Evolutionary conservation across 37 sponge, comb jelly and placozoan genomes (phyloP).

Genomic region (Cladorhizidae sp.): DNA sequence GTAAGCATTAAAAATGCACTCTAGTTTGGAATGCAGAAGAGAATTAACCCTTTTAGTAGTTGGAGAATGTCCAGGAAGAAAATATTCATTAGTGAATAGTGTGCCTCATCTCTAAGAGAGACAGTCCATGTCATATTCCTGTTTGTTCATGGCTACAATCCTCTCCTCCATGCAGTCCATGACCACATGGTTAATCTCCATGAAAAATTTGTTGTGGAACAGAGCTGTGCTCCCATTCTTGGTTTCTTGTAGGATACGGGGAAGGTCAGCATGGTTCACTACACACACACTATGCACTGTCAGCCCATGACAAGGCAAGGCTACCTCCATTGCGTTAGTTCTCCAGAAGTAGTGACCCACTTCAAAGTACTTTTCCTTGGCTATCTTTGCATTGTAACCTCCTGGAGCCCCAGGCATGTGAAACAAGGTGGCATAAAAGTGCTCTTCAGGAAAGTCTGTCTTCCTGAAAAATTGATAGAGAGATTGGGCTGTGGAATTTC

Average conservation of each 20-base stretch:
- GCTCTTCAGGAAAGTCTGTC: not conserved
- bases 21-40: no score
- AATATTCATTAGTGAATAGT: no score
- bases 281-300: constrained; percentile 21
- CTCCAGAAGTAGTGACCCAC: not conserved
- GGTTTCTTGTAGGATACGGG: constrained; percentile 1
- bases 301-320: constrained; percentile 14
- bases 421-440: constrained; percentile 18
- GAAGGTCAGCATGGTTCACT: not conserved
- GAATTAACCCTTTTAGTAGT: no score
- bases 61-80: no score
- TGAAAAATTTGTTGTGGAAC: constrained; percentile 60
- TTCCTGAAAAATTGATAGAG: not conserved
- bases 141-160: constrained; percentile 24
- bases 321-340: not conserved
- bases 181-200: constrained; percentile 26
- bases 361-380: not conserved
- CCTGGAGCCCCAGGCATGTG: constrained; percentile 4
- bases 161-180: constrained; percentile 60
- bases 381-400: constrained; percentile 1
- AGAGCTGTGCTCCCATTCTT: not conserved
- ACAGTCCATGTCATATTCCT: constrained; percentile 40
- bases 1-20: no score
- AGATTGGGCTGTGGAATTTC: not conserved
- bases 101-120: no score